A percentile compares a stretch with the other conserved stretches of the same genome.
Conservation (phyloP, 2,113 vertebrate species). For the Trinectes maculatus region DNA sequence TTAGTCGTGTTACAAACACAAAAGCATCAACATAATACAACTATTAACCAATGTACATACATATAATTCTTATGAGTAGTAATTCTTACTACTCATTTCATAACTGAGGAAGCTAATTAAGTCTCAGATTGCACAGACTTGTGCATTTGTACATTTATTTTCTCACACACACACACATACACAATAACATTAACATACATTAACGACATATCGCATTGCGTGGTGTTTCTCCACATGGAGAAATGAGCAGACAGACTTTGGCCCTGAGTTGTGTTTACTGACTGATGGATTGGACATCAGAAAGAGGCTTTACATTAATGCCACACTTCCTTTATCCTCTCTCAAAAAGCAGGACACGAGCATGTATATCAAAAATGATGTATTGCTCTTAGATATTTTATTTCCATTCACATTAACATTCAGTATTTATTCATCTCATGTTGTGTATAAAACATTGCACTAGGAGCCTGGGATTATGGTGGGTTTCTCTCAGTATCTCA, state of each 20-base stretch:
- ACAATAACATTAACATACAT: constrained; percentile 30
- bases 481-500: constrained; percentile 35
- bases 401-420: constrained; percentile 63
- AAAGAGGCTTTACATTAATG: constrained; percentile 39
- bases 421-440: constrained; percentile 30
- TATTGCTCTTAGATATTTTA: constrained; percentile 37
- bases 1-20: neutral
- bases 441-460: constrained; percentile 37
- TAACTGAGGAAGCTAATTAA: too few species aligned
- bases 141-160: constrained; percentile 13
- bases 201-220: too few species aligned
- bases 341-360: constrained; percentile 44
- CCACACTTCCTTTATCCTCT: constrained; percentile 16
- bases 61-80: too few species aligned
- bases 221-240: constrained; percentile 16
- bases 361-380: constrained; percentile 51
- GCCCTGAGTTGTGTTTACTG: constrained; percentile 15
- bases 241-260: constrained; percentile 37
- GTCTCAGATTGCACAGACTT: too few species aligned
- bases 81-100: too few species aligned
- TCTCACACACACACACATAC: constrained; percentile 42
- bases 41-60: constrained; percentile 10
- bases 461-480: constrained; percentile 33
- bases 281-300: constrained; percentile 39
- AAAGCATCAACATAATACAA: constrained; percentile 8